A percentile compares a stretch with the other conserved stretches of the same genome.
phyloP scores from a whole-genome alignment of 2,113 vertebrate genomes.

The Eulemur rufifrons region DNA sequence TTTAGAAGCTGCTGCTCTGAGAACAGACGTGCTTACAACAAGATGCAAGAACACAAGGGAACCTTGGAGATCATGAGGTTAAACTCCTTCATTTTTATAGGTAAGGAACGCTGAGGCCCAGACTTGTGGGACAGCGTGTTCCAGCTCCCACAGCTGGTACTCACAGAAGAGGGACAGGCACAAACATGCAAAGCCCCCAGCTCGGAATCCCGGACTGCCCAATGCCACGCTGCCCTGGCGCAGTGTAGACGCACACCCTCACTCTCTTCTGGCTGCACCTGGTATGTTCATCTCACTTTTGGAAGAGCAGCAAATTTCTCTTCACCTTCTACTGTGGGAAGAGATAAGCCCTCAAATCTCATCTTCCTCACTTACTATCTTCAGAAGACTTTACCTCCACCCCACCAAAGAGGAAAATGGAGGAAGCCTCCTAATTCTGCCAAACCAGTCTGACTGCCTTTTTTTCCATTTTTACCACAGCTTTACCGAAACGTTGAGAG shows the following conservation, averaged over 20 bases:
- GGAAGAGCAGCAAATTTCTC: background rate
- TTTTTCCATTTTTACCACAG: background rate
- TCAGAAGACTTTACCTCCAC: background rate
- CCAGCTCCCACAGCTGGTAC: no score
- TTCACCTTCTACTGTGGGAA: background rate
- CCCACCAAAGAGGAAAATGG: background rate
- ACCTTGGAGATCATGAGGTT: background rate
- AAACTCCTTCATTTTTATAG: background rate
- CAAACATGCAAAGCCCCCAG: background rate
- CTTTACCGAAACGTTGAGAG: background rate
- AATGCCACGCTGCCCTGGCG: fast-evolving
- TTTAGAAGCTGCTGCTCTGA: background rate
- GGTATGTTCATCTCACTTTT: background rate
- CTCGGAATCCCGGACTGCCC: fast-evolving
- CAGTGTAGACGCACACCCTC: background rate
- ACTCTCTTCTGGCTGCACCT: background rate
- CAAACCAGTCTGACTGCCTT: background rate
- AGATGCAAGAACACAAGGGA: background rate
- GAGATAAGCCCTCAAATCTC: background rate
- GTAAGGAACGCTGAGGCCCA: background rate
- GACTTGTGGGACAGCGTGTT: background rate
- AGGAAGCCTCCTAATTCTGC: background rate
- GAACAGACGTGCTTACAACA: background rate
- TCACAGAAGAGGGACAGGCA: background rate
- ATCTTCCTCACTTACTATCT: background rate